Base-by-base conservation (phyloP, 2,797 vertebrate genomes). In the Caiman crocodilus region DNA sequence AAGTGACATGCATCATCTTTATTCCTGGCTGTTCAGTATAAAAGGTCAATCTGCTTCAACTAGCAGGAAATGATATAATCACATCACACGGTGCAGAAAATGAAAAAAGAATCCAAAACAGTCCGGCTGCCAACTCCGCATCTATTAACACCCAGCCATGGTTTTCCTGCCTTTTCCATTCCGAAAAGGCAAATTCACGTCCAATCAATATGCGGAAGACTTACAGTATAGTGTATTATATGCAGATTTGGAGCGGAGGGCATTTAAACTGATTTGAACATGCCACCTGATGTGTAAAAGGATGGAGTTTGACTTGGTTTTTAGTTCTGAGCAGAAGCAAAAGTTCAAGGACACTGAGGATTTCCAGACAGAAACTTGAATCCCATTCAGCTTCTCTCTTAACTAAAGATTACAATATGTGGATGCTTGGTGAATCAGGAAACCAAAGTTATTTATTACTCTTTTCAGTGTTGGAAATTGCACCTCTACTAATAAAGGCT, bases 401-500 rank as follows among this genome's bases (percentile, higher is more conserved):
- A 12, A 5, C 67, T 42, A 16, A 50, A 75, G 7, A 7, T 3
- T 50, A 16, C 10, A 71, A 20, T 25, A 25, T 0, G 0, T 3
- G 16, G 6, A 8, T 7, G 60, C 21, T 12, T 14, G 1, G 17
- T 3, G 7, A 15, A 85, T 73, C 7, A 14, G 0, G 8, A 55
- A 71, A 25, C 35, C 14, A 64, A 57, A 35, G 16, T 1, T 20
- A 26, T 20, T 61, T 58, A 5, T 28, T 12, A 55, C 42, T 10
- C 25, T 15, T 56, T 58, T 30, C 12, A 8, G 0, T 1, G 25
- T 0, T 60, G 50, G 77, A 75, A 79, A 30, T 30, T 56, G 42
- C 79, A 35, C 14, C 30, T 82, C 16, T 35, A 2, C 30, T 35
- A 28, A 8, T 12, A 59, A 85, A 76, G 59, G 63, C 4, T 58